Base-by-base conservation (phyloP, 1,140 invertebrate species). In the Nylanderia fulva region DNA sequence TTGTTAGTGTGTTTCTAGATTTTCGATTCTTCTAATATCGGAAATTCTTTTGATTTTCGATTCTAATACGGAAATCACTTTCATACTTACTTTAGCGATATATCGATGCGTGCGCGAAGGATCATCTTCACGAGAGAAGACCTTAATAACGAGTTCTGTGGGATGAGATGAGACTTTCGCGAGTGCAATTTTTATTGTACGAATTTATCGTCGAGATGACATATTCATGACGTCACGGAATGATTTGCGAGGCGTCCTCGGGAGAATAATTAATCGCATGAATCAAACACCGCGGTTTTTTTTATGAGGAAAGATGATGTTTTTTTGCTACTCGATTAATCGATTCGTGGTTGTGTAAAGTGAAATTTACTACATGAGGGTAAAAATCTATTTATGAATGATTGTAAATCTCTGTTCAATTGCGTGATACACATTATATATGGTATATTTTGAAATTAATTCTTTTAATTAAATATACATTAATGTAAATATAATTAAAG, bases 151-250 rank as follows among this genome's bases (percentile, higher is more conserved):
- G 24, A 80, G 21, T 56, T 36, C 42, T 11, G 21, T 56, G 33
- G 76, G 36, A 80, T 36, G 76, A 80, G 64, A 80, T 29, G n/a
- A n/a, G 21, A 48, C 45, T 36, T 45, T 33, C 61, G 76, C 15
- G 18, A 15, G 4, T 48, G 11, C 9, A 11, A 52, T 48, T 15
- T 48, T 48, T 48, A 15, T 39, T 52, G 58, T 15, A 63, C 42
- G 45, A 54, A 18, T 80, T 80, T 56, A 69, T 42, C 45, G 33
- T 27, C 76, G 63, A 48, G 45, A 11, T 33, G 33, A 29, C n/a
- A n/a, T 68, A 68, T 24, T 3, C 33, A 56, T 64, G 63, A 56
- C 18, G 56, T 24, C 58, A n/a, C 15, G 33, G 33, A 80, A 71
- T 71, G 36, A 58, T 24, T 82, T 74, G n/a, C 33, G 24, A 29